phyloP scores from a whole-genome alignment of 2,113 vertebrate genomes.

The Prunella himalayana region DNA sequence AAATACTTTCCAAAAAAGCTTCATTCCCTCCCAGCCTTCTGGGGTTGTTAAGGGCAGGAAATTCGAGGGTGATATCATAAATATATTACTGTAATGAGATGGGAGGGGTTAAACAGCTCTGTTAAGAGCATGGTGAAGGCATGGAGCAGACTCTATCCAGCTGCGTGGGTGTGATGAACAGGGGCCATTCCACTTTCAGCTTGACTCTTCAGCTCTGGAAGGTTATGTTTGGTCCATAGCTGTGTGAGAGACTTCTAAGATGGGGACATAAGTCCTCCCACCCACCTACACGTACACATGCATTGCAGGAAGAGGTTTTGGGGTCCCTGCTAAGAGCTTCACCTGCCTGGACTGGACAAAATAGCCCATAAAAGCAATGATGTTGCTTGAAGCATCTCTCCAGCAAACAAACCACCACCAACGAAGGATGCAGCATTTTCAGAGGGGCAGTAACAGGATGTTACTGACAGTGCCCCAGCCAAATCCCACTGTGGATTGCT shows the following conservation, averaged over 20 bases:
- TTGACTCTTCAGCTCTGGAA: neutral
- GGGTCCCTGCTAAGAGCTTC: neutral
- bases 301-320: neutral
- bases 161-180: slow-evolving; percentile 32
- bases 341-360: neutral
- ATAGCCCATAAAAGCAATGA: neutral
- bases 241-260: neutral
- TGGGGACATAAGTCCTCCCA: neutral
- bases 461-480: neutral
- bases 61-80: slow-evolving; percentile 53
- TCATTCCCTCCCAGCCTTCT: slow-evolving; percentile 37
- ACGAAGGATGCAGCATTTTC: neutral
- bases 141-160: slow-evolving; percentile 1
- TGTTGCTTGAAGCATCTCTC: neutral
- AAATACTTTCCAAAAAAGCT: slow-evolving; percentile 13
- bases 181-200: neutral
- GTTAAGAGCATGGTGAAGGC: neutral
- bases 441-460: neutral
- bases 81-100: slow-evolving; percentile 49
- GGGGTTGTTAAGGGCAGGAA: slow-evolving; percentile 46
- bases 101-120: slow-evolving; percentile 35
- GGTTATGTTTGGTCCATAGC: neutral
- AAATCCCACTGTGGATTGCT: neutral
- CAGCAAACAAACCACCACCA: neutral
- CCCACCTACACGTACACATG: rapidly evolving